Percentiles rank a stretch among this genome's conserved stretches.
Conservation (phyloP, 1,140 invertebrate species). For the Lordiphosa collinella region DNA sequence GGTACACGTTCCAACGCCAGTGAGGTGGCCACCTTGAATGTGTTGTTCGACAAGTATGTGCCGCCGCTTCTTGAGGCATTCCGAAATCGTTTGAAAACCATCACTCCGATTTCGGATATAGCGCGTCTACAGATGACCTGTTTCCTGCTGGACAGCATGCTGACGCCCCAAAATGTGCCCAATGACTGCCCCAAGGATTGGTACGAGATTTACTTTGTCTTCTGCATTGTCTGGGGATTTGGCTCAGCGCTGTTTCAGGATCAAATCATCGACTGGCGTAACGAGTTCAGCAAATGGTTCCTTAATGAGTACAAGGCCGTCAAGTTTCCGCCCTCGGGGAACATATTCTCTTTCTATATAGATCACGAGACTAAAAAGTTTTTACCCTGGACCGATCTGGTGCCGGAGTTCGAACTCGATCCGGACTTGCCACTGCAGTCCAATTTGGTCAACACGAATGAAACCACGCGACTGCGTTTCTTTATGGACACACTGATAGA, state of each 20-base stretch:
- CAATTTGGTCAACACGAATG: conserved; percentile 90
- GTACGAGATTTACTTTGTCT: conserved; percentile 97
- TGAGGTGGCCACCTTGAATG: conserved; percentile 89
- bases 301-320: conserved; percentile 93
- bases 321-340: conserved; percentile 89
- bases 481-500: conserved; percentile 93
- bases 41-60: conserved; percentile 96
- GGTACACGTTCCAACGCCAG: conserved; percentile 86
- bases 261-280: conserved; percentile 92
- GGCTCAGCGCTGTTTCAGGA: conserved; percentile 94
- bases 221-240: conserved; percentile 95
- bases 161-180: conserved; percentile 89
- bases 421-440: conserved; percentile 93
- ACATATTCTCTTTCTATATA: conserved; percentile 94
- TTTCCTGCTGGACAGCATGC: conserved; percentile 90
- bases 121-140: conserved; percentile 94
- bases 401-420: conserved; percentile 90
- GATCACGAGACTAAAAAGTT: conserved; percentile 92
- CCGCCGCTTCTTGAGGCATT: conserved; percentile 89
- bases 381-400: conserved; percentile 90
- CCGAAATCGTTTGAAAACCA: conserved; percentile 90
- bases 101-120: conserved; percentile 94
- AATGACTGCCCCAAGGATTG: conserved; percentile 94
- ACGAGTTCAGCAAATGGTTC: conserved; percentile 90
- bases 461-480: conserved; percentile 92